Percentiles rank a stretch among this genome's conserved stretches.
These are phyloP conservation scores for Caenorhabditis brenneri DNA, from an alignment of 1,140 invertebrate genomes.

Conservation along the genomic window DNA sequence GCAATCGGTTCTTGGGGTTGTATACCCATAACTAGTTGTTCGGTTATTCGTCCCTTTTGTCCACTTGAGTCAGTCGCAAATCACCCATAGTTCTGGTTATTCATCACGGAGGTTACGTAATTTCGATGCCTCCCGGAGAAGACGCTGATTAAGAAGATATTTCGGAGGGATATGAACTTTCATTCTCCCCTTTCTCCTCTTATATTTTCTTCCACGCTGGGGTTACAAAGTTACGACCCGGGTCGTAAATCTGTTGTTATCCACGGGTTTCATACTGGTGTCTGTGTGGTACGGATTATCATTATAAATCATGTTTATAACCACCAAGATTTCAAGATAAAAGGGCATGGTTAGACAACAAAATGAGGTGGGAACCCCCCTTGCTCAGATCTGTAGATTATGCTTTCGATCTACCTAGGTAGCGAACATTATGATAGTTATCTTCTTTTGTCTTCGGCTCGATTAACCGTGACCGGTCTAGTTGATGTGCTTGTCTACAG, in stretches of 20 bases:
- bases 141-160: background rate
- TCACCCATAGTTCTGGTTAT: background rate
- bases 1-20: background rate
- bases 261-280: background rate
- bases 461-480: too few relatives aligned
- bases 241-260: slow-evolving; percentile 25
- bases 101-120: slow-evolving; percentile 14
- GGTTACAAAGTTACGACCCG: slow-evolving; percentile 23
- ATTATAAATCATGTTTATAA: slow-evolving; percentile 5
- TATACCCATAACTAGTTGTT: too few relatives aligned
- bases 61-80: background rate
- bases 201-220: background rate
- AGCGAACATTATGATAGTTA: too few relatives aligned
- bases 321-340: background rate
- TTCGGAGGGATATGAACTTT: background rate
- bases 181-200: background rate
- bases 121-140: background rate
- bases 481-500: too few relatives aligned
- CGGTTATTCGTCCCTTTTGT: background rate
- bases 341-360: background rate
- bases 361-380: background rate
- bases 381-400: too few relatives aligned
- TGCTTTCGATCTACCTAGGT: too few relatives aligned
- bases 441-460: too few relatives aligned
- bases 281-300: slow-evolving; percentile 3